These are phyloP conservation scores for Probaryconus sp. DNA, from an alignment of 1,140 invertebrate genomes.

Conservation along the genomic window DNA sequence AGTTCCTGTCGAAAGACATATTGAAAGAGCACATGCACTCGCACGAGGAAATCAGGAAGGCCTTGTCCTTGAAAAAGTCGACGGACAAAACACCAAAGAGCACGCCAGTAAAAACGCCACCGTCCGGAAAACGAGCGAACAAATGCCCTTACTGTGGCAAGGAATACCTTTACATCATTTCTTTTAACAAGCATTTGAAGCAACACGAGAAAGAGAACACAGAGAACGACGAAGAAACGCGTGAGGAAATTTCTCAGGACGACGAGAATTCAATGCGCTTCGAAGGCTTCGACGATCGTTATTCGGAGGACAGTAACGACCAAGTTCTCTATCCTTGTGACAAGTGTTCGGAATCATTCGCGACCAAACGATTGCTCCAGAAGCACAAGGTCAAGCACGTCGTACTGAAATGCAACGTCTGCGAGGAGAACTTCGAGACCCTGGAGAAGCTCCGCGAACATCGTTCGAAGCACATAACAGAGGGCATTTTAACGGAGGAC, in stretches of 20 bases:
- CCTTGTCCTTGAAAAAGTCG: conserved; percentile 66
- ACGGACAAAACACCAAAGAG: conserved; percentile 64
- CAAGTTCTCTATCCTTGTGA: conserved; percentile 46
- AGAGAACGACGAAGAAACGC: conserved; percentile 53
- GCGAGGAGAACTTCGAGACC: conserved; percentile 67
- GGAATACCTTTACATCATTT: conserved; percentile 76
- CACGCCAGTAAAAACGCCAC: conserved; percentile 54
- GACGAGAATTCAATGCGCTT: conserved; percentile 67
- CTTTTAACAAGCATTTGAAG: conserved; percentile 75
- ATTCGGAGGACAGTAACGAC: conserved; percentile 39
- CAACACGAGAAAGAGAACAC: conserved; percentile 71
- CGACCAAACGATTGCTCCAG: conserved; percentile 55
- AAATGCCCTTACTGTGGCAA: conserved; percentile 77
- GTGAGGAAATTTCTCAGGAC: conserved; percentile 65
- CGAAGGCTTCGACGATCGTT: conserved; percentile 57
- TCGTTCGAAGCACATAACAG: conserved; percentile 68
- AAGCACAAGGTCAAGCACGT: conserved; percentile 62
- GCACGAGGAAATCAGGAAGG: conserved; percentile 73
- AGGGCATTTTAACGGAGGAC: conserved; percentile 69
- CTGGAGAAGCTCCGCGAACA: conserved; percentile 70
- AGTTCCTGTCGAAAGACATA: conserved; percentile 73
- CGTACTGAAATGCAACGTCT: conserved; percentile 67
- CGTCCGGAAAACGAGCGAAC: conserved; percentile 73
- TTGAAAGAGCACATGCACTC: conserved; percentile 76
- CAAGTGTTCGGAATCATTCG: conserved; percentile 65